Evolutionary conservation across 2,888 invertebrate species (phyloP).

Genomic region (Nomada fucata): DNA sequence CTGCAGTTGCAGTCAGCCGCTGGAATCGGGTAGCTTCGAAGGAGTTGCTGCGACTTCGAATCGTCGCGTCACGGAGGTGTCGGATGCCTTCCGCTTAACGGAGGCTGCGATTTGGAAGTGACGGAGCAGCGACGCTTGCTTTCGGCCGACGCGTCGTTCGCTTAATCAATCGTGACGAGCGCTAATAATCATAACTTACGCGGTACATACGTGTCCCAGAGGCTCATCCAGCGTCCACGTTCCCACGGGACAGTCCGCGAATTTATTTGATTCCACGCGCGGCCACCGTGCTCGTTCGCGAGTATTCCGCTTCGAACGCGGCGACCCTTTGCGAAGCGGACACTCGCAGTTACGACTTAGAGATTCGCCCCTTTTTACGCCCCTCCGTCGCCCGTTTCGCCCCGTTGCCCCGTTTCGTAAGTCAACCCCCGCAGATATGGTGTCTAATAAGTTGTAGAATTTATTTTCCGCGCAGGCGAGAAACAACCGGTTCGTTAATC

Average conservation of each 20-base stretch:
- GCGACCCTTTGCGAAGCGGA: constrained; percentile 20
- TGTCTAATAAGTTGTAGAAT: constrained; percentile 39
- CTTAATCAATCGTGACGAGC: constrained; percentile 60
- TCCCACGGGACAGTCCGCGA: constrained; percentile 39
- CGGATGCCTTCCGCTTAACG: constrained; percentile 38
- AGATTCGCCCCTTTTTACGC: background rate
- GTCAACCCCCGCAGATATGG: background rate
- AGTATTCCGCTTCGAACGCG: constrained; percentile 5
- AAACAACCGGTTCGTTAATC: constrained; percentile 31
- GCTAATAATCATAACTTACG: constrained; percentile 64
- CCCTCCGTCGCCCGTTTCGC: background rate
- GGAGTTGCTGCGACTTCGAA: background rate
- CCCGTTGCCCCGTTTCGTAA: background rate
- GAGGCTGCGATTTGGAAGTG: constrained; percentile 37
- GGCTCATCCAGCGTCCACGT: constrained; percentile 28
- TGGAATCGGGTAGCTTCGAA: background rate
- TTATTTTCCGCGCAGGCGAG: constrained; percentile 29
- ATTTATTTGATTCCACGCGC: constrained; percentile 54
- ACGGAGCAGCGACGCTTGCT: constrained; percentile 15
- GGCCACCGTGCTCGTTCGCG: constrained; percentile 26
- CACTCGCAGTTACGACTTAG: constrained; percentile 3
- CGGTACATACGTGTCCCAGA: constrained; percentile 53
- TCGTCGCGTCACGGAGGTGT: constrained; percentile 20
- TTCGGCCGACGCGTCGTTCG: constrained; percentile 35
- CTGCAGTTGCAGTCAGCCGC: too few relatives aligned